Conservation (phyloP, 2,797 vertebrate genomes). For the Tadarida brasiliensis region DNA sequence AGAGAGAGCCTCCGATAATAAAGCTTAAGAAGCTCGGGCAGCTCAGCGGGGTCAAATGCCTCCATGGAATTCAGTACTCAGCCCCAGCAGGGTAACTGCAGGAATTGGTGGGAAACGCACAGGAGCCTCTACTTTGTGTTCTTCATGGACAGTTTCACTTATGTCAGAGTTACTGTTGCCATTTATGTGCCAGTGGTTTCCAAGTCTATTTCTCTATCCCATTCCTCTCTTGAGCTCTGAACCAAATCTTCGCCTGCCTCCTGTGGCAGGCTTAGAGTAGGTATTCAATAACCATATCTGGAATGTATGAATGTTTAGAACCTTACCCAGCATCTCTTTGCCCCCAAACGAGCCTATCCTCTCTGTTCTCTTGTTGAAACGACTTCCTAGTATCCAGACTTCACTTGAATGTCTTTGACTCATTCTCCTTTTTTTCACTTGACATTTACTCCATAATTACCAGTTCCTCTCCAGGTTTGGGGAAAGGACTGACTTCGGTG, state of each 20-base stretch:
- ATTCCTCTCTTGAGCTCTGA: neutral
- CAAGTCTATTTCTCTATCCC: neutral
- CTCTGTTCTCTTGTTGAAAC: neutral
- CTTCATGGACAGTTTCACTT: neutral
- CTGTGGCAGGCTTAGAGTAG: neutral
- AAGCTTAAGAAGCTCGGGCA: slow-evolving; percentile 94
- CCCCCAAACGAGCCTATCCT: neutral
- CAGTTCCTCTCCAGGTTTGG: neutral
- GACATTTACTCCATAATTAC: neutral
- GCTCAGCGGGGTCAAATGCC: slow-evolving; percentile 89
- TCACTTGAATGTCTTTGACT: neutral
- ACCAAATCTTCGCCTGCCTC: neutral
- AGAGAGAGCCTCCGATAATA: slow-evolving; percentile 96
- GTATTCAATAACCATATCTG: neutral
- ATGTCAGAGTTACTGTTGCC: neutral
- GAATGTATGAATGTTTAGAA: neutral
- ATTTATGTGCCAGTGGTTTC: neutral
- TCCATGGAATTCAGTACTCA: slow-evolving; percentile 67
- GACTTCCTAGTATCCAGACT: neutral
- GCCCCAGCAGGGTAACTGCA: fast-evolving
- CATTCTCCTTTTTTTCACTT: neutral
- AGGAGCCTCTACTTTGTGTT: neutral
- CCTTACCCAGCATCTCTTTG: neutral
- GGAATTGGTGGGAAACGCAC: slow-evolving; percentile 73
- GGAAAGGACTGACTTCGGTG: neutral